phyloP scores from a whole-genome alignment of 2,888 invertebrate genomes.

The Eilema caniola region DNA sequence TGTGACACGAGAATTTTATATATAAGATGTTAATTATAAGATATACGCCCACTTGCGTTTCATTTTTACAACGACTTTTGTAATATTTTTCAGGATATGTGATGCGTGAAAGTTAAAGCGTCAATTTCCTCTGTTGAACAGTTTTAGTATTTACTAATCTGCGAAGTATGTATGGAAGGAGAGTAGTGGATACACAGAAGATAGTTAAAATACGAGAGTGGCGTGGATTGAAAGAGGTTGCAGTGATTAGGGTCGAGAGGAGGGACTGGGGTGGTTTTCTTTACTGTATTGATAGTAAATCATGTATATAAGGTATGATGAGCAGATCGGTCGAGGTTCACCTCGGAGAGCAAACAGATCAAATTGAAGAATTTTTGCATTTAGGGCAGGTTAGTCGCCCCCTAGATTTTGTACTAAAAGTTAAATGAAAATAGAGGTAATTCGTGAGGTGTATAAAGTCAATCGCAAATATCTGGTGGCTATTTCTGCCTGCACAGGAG shows the following conservation, averaged over 20 bases:
- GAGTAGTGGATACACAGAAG: background rate
- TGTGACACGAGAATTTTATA: too few relatives aligned
- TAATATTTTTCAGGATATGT: conserved; percentile 14
- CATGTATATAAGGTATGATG: too few relatives aligned
- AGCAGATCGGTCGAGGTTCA: background rate
- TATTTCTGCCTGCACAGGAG: too few relatives aligned
- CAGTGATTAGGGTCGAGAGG: too few relatives aligned
- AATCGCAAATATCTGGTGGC: too few relatives aligned
- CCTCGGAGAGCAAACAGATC: background rate
- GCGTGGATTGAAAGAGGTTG: too few relatives aligned
- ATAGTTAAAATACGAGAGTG: too few relatives aligned
- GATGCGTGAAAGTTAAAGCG: conserved; percentile 10
- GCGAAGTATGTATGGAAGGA: background rate
- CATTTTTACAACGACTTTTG: conserved; percentile 13
- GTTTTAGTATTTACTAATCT: background rate
- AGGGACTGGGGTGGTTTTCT: too few relatives aligned
- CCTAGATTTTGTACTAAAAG: background rate
- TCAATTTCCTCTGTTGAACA: conserved; percentile 15
- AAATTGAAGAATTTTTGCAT: background rate
- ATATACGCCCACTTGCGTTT: conserved; percentile 26
- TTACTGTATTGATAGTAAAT: too few relatives aligned
- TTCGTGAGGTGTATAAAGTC: background rate
- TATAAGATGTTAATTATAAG: too few relatives aligned
- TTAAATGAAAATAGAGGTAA: background rate
- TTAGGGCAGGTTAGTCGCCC: background rate